Percentiles rank a stretch among this genome's conserved stretches.
Evolutionary conservation across 2,797 vertebrate genomes (phyloP).

Genomic region (Hephaestus fuliginosus): DNA sequence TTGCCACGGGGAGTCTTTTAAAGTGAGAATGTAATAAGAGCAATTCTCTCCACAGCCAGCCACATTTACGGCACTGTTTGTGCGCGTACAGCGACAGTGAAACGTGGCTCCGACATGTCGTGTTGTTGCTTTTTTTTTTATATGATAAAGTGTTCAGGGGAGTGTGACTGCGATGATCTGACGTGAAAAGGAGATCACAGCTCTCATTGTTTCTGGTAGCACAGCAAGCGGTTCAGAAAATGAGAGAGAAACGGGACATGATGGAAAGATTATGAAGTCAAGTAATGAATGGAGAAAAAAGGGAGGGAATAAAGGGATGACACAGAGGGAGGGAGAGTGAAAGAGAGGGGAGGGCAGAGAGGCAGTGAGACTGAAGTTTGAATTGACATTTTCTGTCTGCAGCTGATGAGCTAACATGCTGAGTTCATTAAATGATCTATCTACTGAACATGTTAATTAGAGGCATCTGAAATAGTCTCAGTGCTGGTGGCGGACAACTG

Average conservation of each 20-base stretch:
- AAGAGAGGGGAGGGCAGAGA: not conserved
- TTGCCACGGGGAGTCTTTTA: slow-evolving; percentile 25
- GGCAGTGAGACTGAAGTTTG: slow-evolving; percentile 37
- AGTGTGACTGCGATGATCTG: not conserved
- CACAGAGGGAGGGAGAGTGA: not conserved
- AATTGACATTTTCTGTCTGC: slow-evolving; percentile 65
- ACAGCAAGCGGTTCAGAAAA: not conserved
- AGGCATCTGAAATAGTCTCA: slow-evolving; percentile 61
- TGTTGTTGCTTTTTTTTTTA: slow-evolving; percentile 10
- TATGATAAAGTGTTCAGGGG: not conserved
- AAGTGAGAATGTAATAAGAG: slow-evolving; percentile 38
- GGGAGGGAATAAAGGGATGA: not conserved
- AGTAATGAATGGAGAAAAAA: not conserved
- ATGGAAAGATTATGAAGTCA: not conserved
- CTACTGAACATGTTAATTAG: slow-evolving; percentile 77
- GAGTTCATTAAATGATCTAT: slow-evolving; percentile 78
- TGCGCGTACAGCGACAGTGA: not conserved
- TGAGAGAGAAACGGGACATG: not conserved
- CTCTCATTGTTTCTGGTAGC: not conserved
- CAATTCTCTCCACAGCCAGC: slow-evolving; percentile 26
- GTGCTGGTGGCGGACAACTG: slow-evolving; percentile 31
- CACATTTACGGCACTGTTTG: slow-evolving; percentile 1
- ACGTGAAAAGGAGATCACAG: not conserved
- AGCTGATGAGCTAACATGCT: slow-evolving; percentile 57
- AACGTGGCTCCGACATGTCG: slow-evolving; percentile 5